A percentile compares a stretch with the other conserved stretches of the same genome.
Conservation (phyloP, 1,140 invertebrate species). For the Anadara kagoshimensis region DNA sequence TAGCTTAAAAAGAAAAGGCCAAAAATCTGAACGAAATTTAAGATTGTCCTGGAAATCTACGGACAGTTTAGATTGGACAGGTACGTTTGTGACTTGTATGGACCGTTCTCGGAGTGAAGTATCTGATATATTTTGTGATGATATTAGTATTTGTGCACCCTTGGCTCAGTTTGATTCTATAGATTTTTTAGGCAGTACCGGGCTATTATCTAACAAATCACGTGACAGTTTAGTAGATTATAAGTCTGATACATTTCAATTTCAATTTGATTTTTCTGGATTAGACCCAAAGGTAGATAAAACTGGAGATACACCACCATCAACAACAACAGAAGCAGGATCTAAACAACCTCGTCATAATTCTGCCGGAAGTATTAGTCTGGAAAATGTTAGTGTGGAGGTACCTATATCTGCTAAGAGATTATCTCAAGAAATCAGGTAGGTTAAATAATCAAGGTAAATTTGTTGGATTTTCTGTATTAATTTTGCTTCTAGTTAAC, state of each 20-base stretch:
- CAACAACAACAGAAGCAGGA: neutral
- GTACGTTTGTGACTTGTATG: constrained; percentile 46
- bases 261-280: constrained; percentile 64
- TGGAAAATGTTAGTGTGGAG: constrained; percentile 37
- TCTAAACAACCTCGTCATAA: neutral
- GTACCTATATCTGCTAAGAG: constrained; percentile 24
- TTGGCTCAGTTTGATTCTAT: constrained; percentile 58
- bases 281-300: constrained; percentile 40
- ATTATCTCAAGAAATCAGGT: constrained; percentile 40
- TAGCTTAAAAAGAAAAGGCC: constrained; percentile 47
- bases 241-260: constrained; percentile 55
- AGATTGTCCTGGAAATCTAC: constrained; percentile 57
- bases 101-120: constrained; percentile 53
- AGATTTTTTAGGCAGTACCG: constrained; percentile 52
- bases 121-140: constrained; percentile 52
- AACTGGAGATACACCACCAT: constrained; percentile 17
- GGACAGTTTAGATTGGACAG: constrained; percentile 55
- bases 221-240: constrained; percentile 43
- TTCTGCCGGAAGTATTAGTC: constrained; percentile 22
- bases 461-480: neutral
- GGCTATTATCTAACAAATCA: constrained; percentile 30
- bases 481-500: too few relatives aligned
- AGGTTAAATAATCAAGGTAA: constrained; percentile 8
- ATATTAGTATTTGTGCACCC: constrained; percentile 54
- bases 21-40: constrained; percentile 37